These are phyloP conservation scores for Saccostrea echinata DNA, from an alignment of 1,140 invertebrate genomes.

Conservation along the genomic window DNA sequence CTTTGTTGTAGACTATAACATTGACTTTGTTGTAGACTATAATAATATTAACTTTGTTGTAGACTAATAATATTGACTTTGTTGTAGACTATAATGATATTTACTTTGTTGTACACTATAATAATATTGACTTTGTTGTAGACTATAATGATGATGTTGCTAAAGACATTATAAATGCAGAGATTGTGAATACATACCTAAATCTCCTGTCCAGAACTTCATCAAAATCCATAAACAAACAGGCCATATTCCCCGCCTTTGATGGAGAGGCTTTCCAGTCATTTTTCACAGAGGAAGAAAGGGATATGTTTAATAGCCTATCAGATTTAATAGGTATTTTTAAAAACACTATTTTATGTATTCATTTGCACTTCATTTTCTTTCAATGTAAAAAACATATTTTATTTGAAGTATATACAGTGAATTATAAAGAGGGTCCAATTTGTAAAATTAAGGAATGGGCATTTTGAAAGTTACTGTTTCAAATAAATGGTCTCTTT, in stretches of 20 bases:
- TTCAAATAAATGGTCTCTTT: no score
- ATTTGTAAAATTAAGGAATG: no score
- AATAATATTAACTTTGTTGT: no score
- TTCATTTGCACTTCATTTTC: not conserved
- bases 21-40: no score
- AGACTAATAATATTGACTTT: no score
- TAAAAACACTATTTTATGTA: not conserved
- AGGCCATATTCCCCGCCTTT: constrained; percentile 86
- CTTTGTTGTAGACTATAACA: no score
- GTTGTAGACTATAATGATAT: no score
- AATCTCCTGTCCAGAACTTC: constrained; percentile 93
- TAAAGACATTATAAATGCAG: constrained; percentile 90
- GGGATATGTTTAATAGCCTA: constrained; percentile 81
- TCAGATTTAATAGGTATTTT: constrained; percentile 21
- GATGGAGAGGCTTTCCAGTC: constrained; percentile 79
- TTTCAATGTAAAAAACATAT: no score
- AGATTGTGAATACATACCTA: constrained; percentile 95
- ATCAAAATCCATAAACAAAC: constrained; percentile 88
- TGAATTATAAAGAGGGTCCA: no score
- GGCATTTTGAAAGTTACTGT: no score
- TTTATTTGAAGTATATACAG: no score
- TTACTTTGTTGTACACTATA: not conserved
- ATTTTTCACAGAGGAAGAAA: constrained; percentile 80
- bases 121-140: constrained; percentile 77
- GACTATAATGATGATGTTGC: constrained; percentile 93